Conservation (phyloP, 2,113 vertebrate genomes). For the Beaufortia kweichowensis region DNA sequence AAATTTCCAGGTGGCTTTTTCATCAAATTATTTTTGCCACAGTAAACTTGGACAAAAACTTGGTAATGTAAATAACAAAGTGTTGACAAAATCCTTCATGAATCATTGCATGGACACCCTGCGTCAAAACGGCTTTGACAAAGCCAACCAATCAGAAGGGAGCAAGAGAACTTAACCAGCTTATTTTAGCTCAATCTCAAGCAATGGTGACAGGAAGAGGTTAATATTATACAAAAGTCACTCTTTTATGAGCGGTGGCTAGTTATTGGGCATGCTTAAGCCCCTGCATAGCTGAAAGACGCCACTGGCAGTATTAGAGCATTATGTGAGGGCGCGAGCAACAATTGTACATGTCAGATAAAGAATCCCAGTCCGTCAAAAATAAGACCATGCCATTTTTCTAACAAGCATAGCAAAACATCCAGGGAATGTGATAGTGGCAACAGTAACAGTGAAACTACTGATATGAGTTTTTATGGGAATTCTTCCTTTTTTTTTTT, state of each 20-base stretch:
- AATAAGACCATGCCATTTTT: slow-evolving; percentile 44
- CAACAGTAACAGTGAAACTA: neutral
- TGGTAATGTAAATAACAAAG: slow-evolving; percentile 1
- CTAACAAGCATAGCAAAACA: slow-evolving; percentile 42
- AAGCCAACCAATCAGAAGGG: slow-evolving; percentile 7
- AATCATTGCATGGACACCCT: slow-evolving; percentile 48
- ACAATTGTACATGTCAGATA: slow-evolving; percentile 12
- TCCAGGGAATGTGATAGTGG: slow-evolving; percentile 30
- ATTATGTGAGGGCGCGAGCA: slow-evolving; percentile 43
- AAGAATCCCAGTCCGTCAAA: slow-evolving; percentile 7
- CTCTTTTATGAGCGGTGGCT: slow-evolving; percentile 1
- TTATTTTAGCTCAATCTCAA: neutral
- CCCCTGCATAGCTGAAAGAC: slow-evolving; percentile 41
- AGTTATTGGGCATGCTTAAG: slow-evolving; percentile 17
- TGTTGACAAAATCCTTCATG: slow-evolving; percentile 66
- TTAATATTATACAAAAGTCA: neutral
- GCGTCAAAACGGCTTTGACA: slow-evolving; percentile 4
- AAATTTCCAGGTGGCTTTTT: slow-evolving; percentile 54
- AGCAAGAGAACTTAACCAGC: neutral
- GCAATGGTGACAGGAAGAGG: neutral
- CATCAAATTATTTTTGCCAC: slow-evolving; percentile 30
- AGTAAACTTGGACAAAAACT: neutral
- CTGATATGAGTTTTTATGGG: slow-evolving; percentile 28
- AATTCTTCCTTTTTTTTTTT: slow-evolving; percentile 17
- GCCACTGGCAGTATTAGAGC: slow-evolving; percentile 47